Conservation (phyloP, 2,113 vertebrate genomes). For the Nanger granti region DNA sequence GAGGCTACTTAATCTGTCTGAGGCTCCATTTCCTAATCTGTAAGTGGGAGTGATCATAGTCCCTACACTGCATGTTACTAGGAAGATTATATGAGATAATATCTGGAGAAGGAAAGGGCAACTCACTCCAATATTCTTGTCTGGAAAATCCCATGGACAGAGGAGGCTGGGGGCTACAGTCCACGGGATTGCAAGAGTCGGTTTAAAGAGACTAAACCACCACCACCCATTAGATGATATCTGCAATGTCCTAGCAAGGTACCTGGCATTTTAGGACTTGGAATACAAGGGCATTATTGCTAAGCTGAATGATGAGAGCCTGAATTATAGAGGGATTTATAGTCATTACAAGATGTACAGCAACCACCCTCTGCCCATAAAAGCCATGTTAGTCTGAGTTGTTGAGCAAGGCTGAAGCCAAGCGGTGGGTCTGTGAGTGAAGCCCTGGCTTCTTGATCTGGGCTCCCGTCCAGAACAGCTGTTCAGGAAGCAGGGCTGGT, state of each 20-base stretch:
- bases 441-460: too few relatives aligned
- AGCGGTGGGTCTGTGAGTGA: neutral
- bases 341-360: neutral
- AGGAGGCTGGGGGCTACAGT: neutral
- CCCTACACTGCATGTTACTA: neutral
- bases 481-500: neutral
- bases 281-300: neutral
- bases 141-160: neutral
- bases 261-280: neutral
- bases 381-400: rapidly evolving
- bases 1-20: neutral
- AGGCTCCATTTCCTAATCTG: neutral
- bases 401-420: neutral
- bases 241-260: neutral
- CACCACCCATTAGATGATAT: neutral
- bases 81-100: rapidly evolving
- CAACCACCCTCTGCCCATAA: too few relatives aligned
- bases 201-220: neutral
- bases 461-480: neutral
- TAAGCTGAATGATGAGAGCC: neutral
- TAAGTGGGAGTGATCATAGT: rapidly evolving
- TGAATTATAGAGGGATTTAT: neutral
- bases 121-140: neutral
- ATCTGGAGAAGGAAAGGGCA: neutral
- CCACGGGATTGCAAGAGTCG: neutral